These are phyloP conservation scores for Heliothis virescens DNA, from an alignment of 1,140 invertebrate species.

Conservation along the genomic window DNA sequence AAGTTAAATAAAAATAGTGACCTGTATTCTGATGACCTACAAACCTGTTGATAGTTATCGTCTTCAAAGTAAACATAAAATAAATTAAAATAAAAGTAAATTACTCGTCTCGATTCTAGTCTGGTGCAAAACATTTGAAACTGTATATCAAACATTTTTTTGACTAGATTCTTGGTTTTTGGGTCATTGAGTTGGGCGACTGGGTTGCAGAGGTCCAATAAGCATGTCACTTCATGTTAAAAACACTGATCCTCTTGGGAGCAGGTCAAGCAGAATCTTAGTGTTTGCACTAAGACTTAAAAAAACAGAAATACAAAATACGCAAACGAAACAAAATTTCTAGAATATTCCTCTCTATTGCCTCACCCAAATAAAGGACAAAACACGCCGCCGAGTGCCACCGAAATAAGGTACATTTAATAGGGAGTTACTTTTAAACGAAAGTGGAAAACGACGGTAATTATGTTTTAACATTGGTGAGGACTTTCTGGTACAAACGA, in stretches of 20 bases:
- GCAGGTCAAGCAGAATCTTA: too few species aligned
- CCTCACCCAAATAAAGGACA: slow-evolving; percentile 35
- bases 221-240: too few species aligned
- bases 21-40: too few species aligned
- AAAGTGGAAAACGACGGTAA: background rate
- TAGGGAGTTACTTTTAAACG: slow-evolving; percentile 35
- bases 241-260: too few species aligned
- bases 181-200: too few species aligned
- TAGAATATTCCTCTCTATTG: slow-evolving; percentile 48
- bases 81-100: background rate
- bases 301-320: slow-evolving; percentile 14
- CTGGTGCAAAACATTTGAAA: too few species aligned
- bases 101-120: too few species aligned
- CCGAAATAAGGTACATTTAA: slow-evolving; percentile 30
- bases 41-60: too few species aligned
- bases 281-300: too few species aligned
- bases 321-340: slow-evolving; percentile 37
- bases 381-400: slow-evolving; percentile 9
- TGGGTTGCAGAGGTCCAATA: too few species aligned
- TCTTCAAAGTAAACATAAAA: background rate
- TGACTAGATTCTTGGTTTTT: too few species aligned
- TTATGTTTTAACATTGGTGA: slow-evolving; percentile 1
- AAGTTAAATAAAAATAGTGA: background rate
- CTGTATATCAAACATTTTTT: too few species aligned
- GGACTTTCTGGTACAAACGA: background rate